A percentile compares a stretch with the other conserved stretches of the same genome.
Conservation (phyloP, 2,888 invertebrate genomes). For the Cyaniris semiargus region DNA sequence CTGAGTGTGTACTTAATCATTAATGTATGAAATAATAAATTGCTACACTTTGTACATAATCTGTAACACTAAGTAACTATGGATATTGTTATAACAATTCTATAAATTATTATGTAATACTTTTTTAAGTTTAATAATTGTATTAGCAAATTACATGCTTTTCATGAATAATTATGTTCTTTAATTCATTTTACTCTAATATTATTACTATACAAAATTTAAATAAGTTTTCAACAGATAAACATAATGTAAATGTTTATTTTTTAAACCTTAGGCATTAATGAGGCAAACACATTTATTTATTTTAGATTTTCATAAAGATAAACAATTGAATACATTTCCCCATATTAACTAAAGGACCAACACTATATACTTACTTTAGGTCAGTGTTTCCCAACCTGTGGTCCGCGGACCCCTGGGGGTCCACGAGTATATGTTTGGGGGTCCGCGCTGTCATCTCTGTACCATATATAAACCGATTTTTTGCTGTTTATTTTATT, state of each 20-base stretch:
- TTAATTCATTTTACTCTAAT: not conserved
- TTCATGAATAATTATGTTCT: not conserved
- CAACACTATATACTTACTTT: too few relatives aligned
- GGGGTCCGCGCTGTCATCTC: too few relatives aligned
- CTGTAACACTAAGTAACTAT: constrained; percentile 27
- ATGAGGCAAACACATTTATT: not conserved
- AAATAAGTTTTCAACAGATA: too few relatives aligned
- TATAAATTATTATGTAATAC: constrained; percentile 34
- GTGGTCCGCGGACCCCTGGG: too few relatives aligned
- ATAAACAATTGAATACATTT: too few relatives aligned
- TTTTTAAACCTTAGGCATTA: too few relatives aligned
- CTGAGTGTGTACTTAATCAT: constrained; percentile 43
- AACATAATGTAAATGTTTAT: not conserved
- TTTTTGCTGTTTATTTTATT: too few relatives aligned
- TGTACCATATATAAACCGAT: too few relatives aligned
- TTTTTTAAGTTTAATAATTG: constrained; percentile 21
- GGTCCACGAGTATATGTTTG: too few relatives aligned
- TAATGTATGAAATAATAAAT: constrained; percentile 32
- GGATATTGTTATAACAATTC: constrained; percentile 30
- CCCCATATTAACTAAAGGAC: too few relatives aligned
- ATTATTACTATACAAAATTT: not conserved
- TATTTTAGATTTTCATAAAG: not conserved
- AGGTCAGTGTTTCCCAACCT: too few relatives aligned
- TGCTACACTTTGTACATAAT: constrained; percentile 31
- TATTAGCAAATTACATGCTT: constrained; percentile 27